Conservation (phyloP, 2,113 vertebrate species). For the Puffinus mauretanicus region DNA sequence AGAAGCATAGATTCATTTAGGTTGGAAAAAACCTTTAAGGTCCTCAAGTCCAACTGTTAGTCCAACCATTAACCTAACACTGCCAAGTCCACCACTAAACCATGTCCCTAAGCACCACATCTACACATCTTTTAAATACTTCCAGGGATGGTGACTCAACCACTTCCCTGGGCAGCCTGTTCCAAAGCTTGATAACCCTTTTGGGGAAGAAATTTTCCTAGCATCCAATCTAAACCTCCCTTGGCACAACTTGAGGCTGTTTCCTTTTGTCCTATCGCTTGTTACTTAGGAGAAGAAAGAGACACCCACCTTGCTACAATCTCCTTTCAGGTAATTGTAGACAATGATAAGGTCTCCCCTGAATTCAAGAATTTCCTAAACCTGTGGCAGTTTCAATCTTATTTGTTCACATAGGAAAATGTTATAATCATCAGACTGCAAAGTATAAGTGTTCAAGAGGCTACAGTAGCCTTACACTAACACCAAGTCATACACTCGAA, state of each 20-base stretch:
- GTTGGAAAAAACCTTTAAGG: not conserved
- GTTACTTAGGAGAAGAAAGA: not conserved
- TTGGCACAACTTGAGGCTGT: not conserved
- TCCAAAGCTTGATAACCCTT: not conserved
- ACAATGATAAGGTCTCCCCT: not conserved
- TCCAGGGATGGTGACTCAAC: not conserved
- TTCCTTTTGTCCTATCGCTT: too few species aligned
- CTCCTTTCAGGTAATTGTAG: not conserved
- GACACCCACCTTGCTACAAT: not conserved
- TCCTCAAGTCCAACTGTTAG: not conserved
- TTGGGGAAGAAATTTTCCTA: not conserved
- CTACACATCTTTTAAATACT: not conserved
- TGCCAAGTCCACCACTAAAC: not conserved
- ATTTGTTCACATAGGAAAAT: not conserved
- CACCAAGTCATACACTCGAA: not conserved
- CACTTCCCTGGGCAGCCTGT: not conserved
- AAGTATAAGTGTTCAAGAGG: not conserved
- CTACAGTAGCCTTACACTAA: fast-evolving
- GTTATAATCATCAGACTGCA: not conserved
- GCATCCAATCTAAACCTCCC: not conserved
- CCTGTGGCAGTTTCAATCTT: not conserved
- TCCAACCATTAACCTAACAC: not conserved
- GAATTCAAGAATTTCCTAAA: not conserved
- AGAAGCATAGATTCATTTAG: not conserved
- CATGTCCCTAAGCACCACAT: not conserved